Evolutionary conservation across 2,888 invertebrate species (phyloP), one percentile per base, ranked within the genome.

Genomic region (Cylloceria caligata): DNA sequence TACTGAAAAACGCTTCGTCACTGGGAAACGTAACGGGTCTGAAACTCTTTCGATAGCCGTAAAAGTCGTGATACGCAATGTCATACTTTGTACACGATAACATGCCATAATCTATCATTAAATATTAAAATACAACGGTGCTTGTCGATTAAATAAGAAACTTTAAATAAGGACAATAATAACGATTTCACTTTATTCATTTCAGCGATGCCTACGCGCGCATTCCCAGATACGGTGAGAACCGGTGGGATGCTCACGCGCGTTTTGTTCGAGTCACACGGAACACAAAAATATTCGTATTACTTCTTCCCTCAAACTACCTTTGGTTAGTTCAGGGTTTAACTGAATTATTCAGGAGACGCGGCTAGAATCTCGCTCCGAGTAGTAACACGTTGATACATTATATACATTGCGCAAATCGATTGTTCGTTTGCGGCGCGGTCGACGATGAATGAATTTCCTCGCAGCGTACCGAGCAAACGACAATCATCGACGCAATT

Each of bases 1-100:
- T 90, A 13, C 60, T 91, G 5, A 89, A 81, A 52, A 89, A 89
- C 45, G 88, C 86, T 0, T 86, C 89, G 3, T 81, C 83, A 3
- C 67, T 89, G n/a, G 83, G 83, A 9, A 91, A 89, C 68, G 34
- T 85, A 1, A 85, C 87, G 24, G 80, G 39, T 69, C 30, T 81
- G 6, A 86, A 39, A 42, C 16, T 82, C 24, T 19, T 72, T 67
- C 52, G 39, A 36, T 77, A 69, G 3, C 64, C 42, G 60, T 55
- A 24, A 30, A 68, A 69, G 57, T 57, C n/a, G 34, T 30, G 57
- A 52, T 52, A 83, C 74, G 80, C 80, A 52, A 52, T 52, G 4
- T 11, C 4, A 52, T 21, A n/a, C 24, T 24, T 21, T 24, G 49
- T 11, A 52, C 19, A 21, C 19, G 2, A 21, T 16, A 9, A 21